Percentiles rank a stretch among this genome's conserved stretches.
Evolutionary conservation across 2,797 vertebrate genomes (phyloP).

Genomic region (Sciurus vulgaris): DNA sequence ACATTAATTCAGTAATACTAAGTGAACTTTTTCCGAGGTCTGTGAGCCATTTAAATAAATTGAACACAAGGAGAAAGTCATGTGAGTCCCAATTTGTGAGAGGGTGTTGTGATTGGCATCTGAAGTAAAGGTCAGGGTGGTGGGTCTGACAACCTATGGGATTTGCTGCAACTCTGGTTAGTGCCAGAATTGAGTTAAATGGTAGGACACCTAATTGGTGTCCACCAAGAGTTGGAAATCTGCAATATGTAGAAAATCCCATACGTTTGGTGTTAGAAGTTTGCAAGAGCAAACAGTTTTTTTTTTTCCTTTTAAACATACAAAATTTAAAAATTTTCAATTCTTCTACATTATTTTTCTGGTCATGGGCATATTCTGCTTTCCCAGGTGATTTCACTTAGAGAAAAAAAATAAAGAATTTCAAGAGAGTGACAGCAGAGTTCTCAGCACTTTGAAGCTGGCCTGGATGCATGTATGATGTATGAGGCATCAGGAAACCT

Average conservation of each 20-base stretch:
- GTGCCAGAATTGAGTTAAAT: not conserved
- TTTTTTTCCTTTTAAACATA: not conserved
- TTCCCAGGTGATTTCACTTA: not conserved
- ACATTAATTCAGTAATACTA: not conserved
- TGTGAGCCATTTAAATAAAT: not conserved
- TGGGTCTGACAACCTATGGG: no score
- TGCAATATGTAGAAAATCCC: not conserved
- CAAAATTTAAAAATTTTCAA: not conserved
- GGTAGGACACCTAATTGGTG: not conserved
- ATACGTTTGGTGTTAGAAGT: not conserved
- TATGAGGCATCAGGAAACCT: rapidly evolving
- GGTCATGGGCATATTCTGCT: not conserved
- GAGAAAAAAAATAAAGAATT: not conserved
- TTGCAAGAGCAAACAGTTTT: not conserved
- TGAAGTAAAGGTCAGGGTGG: not conserved
- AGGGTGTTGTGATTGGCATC: not conserved
- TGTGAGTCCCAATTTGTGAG: not conserved
- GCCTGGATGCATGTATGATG: no score
- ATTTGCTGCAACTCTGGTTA: not conserved
- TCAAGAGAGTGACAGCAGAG: not conserved
- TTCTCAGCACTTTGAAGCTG: rapidly evolving
- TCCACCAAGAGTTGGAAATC: not conserved
- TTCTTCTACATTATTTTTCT: not conserved
- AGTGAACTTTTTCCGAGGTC: not conserved
- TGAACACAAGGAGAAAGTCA: not conserved